Conservation (phyloP, 2,113 vertebrate species). For the Callorhinus ursinus region DNA sequence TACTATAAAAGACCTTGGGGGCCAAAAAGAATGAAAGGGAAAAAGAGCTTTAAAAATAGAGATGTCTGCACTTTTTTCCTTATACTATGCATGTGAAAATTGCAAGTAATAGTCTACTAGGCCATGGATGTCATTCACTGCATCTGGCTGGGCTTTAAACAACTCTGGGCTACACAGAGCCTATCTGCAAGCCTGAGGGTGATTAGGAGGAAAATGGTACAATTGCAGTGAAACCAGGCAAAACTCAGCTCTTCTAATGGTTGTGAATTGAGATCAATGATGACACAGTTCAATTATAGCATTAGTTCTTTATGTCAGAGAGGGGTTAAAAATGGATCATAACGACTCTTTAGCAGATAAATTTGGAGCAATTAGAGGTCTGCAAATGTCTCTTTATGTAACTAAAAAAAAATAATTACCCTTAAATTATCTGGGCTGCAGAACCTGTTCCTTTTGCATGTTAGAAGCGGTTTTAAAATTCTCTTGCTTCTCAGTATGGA, state of each 20-base stretch:
- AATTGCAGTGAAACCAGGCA: conserved; percentile 56
- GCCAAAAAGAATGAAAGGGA: background rate
- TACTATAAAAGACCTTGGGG: background rate
- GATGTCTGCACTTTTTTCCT: background rate
- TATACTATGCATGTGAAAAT: conserved; percentile 31
- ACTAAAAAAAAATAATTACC: conserved; percentile 84
- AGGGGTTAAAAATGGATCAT: conserved; percentile 84
- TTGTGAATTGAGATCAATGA: conserved; percentile 79
- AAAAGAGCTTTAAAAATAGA: conserved; percentile 34
- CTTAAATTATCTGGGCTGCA: conserved; percentile 80
- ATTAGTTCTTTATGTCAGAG: conserved; percentile 82
- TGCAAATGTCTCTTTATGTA: conserved; percentile 81
- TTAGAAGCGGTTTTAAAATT: conserved; percentile 79
- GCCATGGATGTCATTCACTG: background rate
- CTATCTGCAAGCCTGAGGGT: conserved; percentile 42
- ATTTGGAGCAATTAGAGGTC: conserved; percentile 85
- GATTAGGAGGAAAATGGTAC: conserved; percentile 2
- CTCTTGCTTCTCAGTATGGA: conserved; percentile 77
- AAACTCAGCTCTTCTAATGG: conserved; percentile 71
- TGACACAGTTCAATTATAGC: conserved; percentile 83
- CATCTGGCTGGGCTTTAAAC: conserved; percentile 58
- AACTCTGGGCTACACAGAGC: background rate
- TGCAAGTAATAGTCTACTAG: background rate
- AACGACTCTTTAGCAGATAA: conserved; percentile 83
- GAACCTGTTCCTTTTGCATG: conserved; percentile 69